Percentiles rank a stretch among this genome's conserved stretches.
These are phyloP conservation scores for Trachelus troglodyta DNA, from an alignment of 2,888 invertebrate genomes.

Conservation along the genomic window DNA sequence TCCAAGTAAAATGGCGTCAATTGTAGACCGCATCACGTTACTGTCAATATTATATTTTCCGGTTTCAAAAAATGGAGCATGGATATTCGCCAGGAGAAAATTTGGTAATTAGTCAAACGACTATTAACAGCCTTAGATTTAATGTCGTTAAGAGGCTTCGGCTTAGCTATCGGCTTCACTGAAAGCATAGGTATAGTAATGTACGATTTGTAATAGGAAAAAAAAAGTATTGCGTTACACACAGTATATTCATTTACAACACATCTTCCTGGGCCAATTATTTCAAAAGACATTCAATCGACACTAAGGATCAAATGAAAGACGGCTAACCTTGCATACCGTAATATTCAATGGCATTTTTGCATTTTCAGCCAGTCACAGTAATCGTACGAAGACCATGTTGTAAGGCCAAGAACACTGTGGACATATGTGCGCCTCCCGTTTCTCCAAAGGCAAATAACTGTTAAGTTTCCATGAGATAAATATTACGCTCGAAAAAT, in stretches of 20 bases:
- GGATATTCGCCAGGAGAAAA: conserved; percentile 45
- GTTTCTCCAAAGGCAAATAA: conserved; percentile 48
- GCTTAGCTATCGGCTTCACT: not conserved
- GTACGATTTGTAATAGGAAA: not conserved
- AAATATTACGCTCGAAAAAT: not conserved
- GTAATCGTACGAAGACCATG: conserved; percentile 48
- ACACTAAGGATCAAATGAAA: not conserved
- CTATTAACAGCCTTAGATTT: not conserved
- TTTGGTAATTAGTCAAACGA: conserved; percentile 37
- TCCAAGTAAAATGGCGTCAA: not conserved
- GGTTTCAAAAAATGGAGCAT: conserved; percentile 38
- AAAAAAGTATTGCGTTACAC: not conserved
- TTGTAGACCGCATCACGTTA: not conserved
- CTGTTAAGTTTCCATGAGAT: conserved; percentile 24
- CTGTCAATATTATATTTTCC: not conserved
- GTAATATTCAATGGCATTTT: not conserved
- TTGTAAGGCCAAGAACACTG: conserved; percentile 36
- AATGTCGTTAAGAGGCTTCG: not conserved
- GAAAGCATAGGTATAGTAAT: not conserved
- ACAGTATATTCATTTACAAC: not conserved
- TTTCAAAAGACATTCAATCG: too few relatives aligned
- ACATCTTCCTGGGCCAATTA: too few relatives aligned
- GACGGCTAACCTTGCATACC: conserved; percentile 12
- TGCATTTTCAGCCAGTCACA: conserved; percentile 42
- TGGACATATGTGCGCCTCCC: conserved; percentile 48